phyloP scores from a whole-genome alignment of 2,113 vertebrate genomes.

The Suricata suricatta region DNA sequence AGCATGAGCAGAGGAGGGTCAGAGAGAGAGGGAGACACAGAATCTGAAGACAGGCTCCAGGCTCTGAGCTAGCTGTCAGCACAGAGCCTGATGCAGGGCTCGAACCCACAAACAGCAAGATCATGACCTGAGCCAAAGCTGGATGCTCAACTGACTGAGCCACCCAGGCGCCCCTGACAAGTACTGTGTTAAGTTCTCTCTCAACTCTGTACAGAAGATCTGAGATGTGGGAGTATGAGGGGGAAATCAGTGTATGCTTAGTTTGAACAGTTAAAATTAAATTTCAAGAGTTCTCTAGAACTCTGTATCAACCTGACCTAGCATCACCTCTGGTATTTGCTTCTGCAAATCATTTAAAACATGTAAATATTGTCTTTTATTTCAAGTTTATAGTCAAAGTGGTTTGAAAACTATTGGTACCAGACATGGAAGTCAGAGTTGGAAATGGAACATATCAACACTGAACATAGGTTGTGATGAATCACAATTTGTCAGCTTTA shows the following conservation, averaged over 20 bases:
- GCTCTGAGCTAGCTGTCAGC: too few species aligned
- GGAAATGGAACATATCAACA: constrained; percentile 48
- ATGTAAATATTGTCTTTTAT: constrained; percentile 35
- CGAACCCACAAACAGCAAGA: too few species aligned
- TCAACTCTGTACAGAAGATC: constrained; percentile 72
- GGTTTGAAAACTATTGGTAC: constrained; percentile 52
- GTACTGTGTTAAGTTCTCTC: constrained; percentile 47
- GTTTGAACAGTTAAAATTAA: constrained; percentile 77
- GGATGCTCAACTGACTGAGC: too few species aligned
- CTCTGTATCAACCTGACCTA: constrained; percentile 69
- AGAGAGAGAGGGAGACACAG: too few species aligned
- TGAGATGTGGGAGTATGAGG: constrained; percentile 82
- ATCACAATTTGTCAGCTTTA: constrained; percentile 69
- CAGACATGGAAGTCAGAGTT: constrained; percentile 24
- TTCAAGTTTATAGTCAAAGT: constrained; percentile 60
- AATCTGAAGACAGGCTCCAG: too few species aligned
- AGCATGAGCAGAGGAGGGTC: too few species aligned
- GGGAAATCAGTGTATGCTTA: constrained; percentile 79
- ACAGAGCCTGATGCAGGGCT: too few species aligned
- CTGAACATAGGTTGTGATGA: constrained; percentile 71
- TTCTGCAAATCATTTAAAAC: constrained; percentile 59
- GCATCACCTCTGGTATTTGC: constrained; percentile 65
- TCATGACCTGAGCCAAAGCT: too few species aligned
- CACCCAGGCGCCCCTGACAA: neutral
- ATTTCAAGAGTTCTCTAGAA: constrained; percentile 62